Base-by-base conservation (phyloP, 2,797 vertebrate genomes). In the Platalea minor region DNA sequence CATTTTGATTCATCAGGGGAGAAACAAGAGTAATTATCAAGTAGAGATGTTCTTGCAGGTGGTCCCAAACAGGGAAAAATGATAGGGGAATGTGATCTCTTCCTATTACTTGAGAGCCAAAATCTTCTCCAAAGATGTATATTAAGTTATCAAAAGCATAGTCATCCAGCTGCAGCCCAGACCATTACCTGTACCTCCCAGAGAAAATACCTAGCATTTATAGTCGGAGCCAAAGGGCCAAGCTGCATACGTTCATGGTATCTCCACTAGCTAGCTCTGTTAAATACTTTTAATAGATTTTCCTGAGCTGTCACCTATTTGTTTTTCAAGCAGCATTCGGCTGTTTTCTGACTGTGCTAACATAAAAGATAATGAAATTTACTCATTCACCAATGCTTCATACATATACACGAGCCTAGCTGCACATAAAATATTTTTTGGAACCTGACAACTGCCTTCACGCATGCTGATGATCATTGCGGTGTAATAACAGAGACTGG, bases 291-390 rank as follows among this genome's bases (percentile, higher is more conserved):
- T 74, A 37, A 48, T 39, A 50, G 37, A 23, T 84, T 80, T 83
- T 83, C 37, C 24, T 83, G 43, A 75, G 41, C 67, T 69, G 26
- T 54, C 89, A 29, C 61, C 26, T 74, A 7, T 68, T 81, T 87
- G 50, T 72, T 89, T 83, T 92, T 88, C 61, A 75, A 75, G 54
- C 37, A 85, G 14, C 28, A 26, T 78, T 88, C 9, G 17, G 2
- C 63, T 85, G 35, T 86, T 85, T 95, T 89, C 72, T 93, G 74
- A 60, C 70, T 60, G 39, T 59, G n/a, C 50, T 77, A 48, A 56
- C 39, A 59, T 43, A 91, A 91, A 94, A 93, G 28, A n/a, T 57
- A 75, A 91, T 35, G 48, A 91, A 91, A 91, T 65, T 26, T 87
- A 85, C 78, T 93, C 3, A 41, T 84, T 86, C 51, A 51, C 33